Conservation (phyloP, 2,797 vertebrate genomes). For the Anableps anableps region DNA sequence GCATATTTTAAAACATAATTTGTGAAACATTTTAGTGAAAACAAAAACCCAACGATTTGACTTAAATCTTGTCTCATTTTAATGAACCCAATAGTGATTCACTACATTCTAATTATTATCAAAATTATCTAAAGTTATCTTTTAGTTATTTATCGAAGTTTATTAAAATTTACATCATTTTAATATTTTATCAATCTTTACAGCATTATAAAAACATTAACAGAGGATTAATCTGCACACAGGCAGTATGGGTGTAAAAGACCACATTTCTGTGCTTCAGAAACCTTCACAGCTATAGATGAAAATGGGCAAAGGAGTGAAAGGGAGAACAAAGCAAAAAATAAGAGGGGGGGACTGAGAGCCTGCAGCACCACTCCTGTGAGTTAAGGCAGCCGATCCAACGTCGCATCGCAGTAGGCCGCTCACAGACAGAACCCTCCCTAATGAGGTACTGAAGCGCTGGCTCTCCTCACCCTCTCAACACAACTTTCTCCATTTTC, state of each 20-base stretch:
- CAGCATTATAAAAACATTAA: neutral
- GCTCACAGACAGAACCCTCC: constrained; percentile 63
- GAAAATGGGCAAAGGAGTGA: constrained; percentile 33
- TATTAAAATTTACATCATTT: neutral
- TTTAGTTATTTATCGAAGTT: neutral
- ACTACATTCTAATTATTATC: neutral
- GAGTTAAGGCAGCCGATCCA: constrained; percentile 59
- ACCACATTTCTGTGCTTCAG: constrained; percentile 47
- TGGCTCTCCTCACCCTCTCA: constrained; percentile 62
- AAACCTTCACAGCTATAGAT: constrained; percentile 43
- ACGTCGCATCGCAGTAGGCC: constrained; percentile 42
- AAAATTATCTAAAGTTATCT: neutral
- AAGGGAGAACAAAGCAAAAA: constrained; percentile 56
- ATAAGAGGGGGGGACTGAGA: constrained; percentile 31
- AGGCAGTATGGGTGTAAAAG: constrained; percentile 32
- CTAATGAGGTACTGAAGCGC: constrained; percentile 67
- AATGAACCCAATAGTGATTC: neutral
- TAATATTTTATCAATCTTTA: neutral
- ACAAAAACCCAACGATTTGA: neutral
- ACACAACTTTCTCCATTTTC: constrained; percentile 49
- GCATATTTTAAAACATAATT: neutral
- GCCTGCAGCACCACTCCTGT: constrained; percentile 53
- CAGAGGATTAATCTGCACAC: constrained; percentile 22
- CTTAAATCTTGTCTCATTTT: neutral
- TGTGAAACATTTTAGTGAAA: neutral